A percentile compares a stretch with the other conserved stretches of the same genome.
Evolutionary conservation across 2,113 vertebrate genomes (phyloP).

Genomic region (Fukomys damarensis): DNA sequence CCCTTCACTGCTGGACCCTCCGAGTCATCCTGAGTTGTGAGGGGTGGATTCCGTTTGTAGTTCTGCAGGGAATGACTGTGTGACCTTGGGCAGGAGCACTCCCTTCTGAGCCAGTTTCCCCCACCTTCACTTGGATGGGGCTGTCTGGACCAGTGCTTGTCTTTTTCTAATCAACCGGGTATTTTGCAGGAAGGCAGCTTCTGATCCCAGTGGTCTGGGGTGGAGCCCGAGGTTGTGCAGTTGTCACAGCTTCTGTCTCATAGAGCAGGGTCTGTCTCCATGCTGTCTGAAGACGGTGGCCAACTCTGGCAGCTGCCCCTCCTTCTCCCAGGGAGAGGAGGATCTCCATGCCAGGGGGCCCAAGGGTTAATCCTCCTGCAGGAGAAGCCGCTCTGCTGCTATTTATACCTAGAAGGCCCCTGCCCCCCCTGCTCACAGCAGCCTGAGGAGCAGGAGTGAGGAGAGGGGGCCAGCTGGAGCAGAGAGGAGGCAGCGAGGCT

Average conservation of each 20-base stretch:
- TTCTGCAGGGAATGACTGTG: conserved; percentile 33
- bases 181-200: neutral
- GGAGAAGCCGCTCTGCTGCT: conserved; percentile 60
- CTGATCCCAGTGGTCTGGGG: neutral
- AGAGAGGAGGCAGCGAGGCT: neutral
- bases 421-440: conserved; percentile 19
- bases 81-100: conserved; percentile 24
- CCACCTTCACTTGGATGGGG: neutral
- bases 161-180: neutral
- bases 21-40: neutral
- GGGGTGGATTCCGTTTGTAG: neutral
- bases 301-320: neutral
- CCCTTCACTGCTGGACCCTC: neutral
- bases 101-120: neutral
- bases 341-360: neutral
- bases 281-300: neutral
- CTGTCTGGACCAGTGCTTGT: neutral
- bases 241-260: neutral
- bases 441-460: neutral
- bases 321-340: neutral
- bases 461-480: neutral
- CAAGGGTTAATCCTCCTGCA: conserved; percentile 67
- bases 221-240: neutral
- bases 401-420: conserved; percentile 70
- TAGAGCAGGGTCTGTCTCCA: neutral